Conservation (phyloP, 2,797 vertebrate species). For the Toxotes lorentzi region DNA sequence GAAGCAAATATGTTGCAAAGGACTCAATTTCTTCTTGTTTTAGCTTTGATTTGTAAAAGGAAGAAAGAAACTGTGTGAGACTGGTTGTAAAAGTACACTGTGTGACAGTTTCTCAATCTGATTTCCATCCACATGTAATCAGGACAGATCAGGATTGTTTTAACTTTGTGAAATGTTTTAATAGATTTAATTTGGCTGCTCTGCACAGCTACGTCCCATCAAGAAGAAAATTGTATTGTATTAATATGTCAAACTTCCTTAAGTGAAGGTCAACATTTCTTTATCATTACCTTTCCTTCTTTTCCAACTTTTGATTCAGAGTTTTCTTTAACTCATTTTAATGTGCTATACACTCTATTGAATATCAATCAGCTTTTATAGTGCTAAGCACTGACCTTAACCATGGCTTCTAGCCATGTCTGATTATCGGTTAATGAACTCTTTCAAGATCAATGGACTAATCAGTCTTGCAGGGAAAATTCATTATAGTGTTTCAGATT, state of each 20-base stretch:
- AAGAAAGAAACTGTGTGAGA: background rate
- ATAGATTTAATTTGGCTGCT: slow-evolving; percentile 3
- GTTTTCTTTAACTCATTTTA: slow-evolving; percentile 70
- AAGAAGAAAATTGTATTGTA: slow-evolving; percentile 29
- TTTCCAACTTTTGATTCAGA: slow-evolving; percentile 65
- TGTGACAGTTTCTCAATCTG: background rate
- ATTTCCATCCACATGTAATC: background rate
- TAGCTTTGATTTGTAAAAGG: slow-evolving; percentile 3
- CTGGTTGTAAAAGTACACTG: background rate
- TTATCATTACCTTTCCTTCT: slow-evolving; percentile 40
- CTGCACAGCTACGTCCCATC: background rate
- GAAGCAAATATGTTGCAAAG: background rate
- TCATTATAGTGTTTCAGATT: slow-evolving; percentile 76
- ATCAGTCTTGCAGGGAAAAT: slow-evolving; percentile 78
- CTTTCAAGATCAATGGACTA: slow-evolving; percentile 79
- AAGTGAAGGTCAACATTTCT: slow-evolving; percentile 61
- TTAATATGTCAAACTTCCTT: slow-evolving; percentile 28
- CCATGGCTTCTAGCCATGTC: slow-evolving; percentile 63
- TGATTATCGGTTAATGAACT: slow-evolving; percentile 83
- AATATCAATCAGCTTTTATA: slow-evolving; percentile 80
- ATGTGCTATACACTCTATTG: slow-evolving; percentile 79
- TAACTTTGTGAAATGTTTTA: slow-evolving; percentile 12
- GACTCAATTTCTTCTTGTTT: background rate
- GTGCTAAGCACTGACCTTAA: slow-evolving; percentile 78
- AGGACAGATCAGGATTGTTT: slow-evolving; percentile 3